Conservation (phyloP, 2,888 invertebrate species). For the Nebria brevicollis region DNA sequence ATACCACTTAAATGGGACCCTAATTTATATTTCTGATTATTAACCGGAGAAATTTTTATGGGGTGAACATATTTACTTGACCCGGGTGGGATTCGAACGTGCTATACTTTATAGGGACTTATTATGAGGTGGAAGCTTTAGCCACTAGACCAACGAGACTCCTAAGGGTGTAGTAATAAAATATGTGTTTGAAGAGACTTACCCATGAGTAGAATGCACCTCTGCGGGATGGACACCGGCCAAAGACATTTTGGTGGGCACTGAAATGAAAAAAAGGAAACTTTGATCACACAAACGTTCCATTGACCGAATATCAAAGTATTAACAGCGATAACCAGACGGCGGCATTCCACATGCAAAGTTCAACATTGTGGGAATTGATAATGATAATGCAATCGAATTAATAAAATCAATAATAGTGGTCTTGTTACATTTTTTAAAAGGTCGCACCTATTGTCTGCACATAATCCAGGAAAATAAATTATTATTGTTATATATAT, state of each 20-base stretch:
- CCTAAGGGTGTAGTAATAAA: background rate
- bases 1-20: too few relatives aligned
- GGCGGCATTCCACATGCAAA: background rate
- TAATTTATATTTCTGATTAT: too few relatives aligned
- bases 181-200: conserved; percentile 48
- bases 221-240: conserved; percentile 68
- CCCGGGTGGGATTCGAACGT: too few relatives aligned
- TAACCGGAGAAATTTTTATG: too few relatives aligned
- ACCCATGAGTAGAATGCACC: conserved; percentile 62
- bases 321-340: background rate
- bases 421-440: background rate
- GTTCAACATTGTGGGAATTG: background rate
- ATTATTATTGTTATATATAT: too few relatives aligned
- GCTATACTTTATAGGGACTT: too few relatives aligned
- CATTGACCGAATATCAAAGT: conserved; percentile 5
- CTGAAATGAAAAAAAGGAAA: conserved; percentile 59
- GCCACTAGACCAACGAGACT: too few relatives aligned
- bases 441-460: background rate
- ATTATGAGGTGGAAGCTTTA: too few relatives aligned
- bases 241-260: conserved; percentile 66
- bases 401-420: background rate
- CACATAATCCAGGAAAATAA: background rate
- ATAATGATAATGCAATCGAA: background rate
- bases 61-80: too few relatives aligned
- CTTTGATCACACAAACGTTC: conserved; percentile 8